Evolutionary conservation across 2,113 vertebrate genomes (phyloP).

Genomic region (Propithecus coquereli): DNA sequence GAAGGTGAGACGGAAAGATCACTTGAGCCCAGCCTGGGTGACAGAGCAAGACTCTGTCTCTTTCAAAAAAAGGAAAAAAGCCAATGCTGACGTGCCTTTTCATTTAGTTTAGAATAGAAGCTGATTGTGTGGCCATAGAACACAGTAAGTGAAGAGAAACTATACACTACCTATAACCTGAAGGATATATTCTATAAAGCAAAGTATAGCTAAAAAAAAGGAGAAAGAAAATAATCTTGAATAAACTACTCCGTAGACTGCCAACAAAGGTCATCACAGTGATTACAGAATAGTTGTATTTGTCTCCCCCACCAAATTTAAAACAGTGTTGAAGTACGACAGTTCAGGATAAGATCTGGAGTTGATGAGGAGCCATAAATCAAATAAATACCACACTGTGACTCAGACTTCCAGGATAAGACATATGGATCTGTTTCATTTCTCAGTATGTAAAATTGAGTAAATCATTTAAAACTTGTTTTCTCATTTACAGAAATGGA

Average conservation of each 20-base stretch:
- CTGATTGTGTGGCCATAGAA: not conserved
- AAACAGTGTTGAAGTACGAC: slow-evolving; percentile 13
- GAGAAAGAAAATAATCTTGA: not conserved
- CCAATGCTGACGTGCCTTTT: not conserved
- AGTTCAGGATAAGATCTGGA: not conserved
- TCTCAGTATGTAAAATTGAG: not conserved
- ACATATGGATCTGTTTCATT: not conserved
- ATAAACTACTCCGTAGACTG: not conserved
- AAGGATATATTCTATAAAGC: not conserved
- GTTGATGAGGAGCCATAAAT: not conserved
- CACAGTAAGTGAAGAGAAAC: slow-evolving; percentile 10
- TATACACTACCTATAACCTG: not conserved
- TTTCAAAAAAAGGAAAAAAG: too few species aligned
- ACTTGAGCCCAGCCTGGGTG: too few species aligned
- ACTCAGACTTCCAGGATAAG: not conserved
- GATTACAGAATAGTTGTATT: not conserved
- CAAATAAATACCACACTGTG: not conserved
- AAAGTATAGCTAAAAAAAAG: not conserved
- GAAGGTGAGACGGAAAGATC: too few species aligned
- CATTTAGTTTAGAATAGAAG: slow-evolving; percentile 31
- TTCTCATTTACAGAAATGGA: not conserved
- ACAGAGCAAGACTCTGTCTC: too few species aligned
- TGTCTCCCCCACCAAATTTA: not conserved
- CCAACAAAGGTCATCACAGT: not conserved
- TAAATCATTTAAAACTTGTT: not conserved